phyloP scores from a whole-genome alignment of 2,113 vertebrate species.

The Cyprinodon tularosa region DNA sequence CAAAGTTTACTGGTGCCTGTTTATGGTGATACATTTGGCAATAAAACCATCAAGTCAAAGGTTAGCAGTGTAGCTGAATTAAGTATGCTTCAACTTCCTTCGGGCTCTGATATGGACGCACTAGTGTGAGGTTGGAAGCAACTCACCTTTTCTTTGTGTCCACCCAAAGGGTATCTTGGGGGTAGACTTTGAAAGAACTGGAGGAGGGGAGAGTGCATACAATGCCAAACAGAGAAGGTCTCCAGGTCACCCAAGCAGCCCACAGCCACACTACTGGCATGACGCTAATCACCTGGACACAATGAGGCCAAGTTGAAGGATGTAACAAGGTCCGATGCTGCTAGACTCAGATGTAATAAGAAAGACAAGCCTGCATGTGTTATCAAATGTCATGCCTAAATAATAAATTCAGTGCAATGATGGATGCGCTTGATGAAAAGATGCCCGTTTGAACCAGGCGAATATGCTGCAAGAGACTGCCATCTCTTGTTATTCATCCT shows the following conservation, averaged over 20 bases:
- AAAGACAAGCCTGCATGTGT: constrained; percentile 8
- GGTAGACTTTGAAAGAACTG: constrained; percentile 19
- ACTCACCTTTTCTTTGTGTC: constrained; percentile 47
- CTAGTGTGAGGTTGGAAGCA: constrained; percentile 19
- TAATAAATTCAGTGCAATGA: constrained; percentile 35
- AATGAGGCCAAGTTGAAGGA: constrained; percentile 53
- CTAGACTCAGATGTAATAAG: constrained; percentile 4
- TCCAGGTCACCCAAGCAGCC: constrained; percentile 35
- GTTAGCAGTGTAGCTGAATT: constrained; percentile 15
- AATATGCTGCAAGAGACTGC: constrained; percentile 17
- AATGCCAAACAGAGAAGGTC: constrained; percentile 21
- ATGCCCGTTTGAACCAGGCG: constrained; percentile 43
- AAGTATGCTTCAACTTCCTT: constrained; percentile 9
- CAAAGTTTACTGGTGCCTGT: neutral
- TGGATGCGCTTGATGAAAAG: constrained; percentile 43
- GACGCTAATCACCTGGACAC: constrained; percentile 61
- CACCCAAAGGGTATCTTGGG: constrained; percentile 31
- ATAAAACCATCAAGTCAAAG: constrained; percentile 26
- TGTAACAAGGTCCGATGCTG: neutral
- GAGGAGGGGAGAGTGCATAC: neutral
- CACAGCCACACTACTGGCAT: constrained; percentile 5
- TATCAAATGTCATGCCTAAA: neutral
- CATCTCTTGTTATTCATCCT: constrained; percentile 16
- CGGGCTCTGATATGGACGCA: constrained; percentile 32
- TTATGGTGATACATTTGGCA: constrained; percentile 12